Base-by-base conservation (phyloP, 2,797 vertebrate genomes). In the Chelidonichthys spinosus region DNA sequence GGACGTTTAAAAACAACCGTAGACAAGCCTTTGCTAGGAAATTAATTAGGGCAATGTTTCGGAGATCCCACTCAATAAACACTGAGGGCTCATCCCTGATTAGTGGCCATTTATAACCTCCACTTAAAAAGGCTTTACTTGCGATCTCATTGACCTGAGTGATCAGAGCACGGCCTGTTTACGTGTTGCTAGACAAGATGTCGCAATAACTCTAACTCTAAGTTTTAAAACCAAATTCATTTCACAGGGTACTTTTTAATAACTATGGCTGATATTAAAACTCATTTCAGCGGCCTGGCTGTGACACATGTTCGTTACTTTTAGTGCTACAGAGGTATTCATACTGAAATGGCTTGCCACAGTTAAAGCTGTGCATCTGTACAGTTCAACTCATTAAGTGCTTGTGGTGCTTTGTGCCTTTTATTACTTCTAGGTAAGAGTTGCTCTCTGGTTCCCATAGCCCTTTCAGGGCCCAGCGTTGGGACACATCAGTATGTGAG, bases 21-120 rank as follows among this genome's bases (percentile, higher is more conserved):
- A 82, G 82, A 84, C 82, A 50, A 87, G 79, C 79, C 78, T 79
- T 65, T 86, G 69, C 85, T 74, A 59, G 82, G 82, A 89, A 93
- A 91, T 92, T 90, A 94, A 93, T 94, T 92, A 92, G 91, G 92
- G 86, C 92, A 93, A 92, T 91, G 91, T 92, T 94, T 92, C 87
- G 70, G 76, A 88, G 84, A 89, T 92, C 85, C 87, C 83, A 87
- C 89, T 91, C 87, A 86, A 83, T 91, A 93, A 93, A 92, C 87
- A 93, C 83, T 35, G 61, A 85, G 63, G 83, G 89, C 90, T 94
- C 90, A 94, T 93, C 92, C 89, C 88, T 89, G 91, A 93, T 94
- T 94, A 94, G 87, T 72, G 86, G 85, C 91, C 92, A 93, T 94
- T 94, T 93, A 92, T 93, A 94, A 92, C 88, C 85, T 92, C 80